Evolutionary conservation across 2,888 invertebrate genomes (phyloP), one percentile per base, ranked within the genome.

Genomic region (Tethea ocularis): DNA sequence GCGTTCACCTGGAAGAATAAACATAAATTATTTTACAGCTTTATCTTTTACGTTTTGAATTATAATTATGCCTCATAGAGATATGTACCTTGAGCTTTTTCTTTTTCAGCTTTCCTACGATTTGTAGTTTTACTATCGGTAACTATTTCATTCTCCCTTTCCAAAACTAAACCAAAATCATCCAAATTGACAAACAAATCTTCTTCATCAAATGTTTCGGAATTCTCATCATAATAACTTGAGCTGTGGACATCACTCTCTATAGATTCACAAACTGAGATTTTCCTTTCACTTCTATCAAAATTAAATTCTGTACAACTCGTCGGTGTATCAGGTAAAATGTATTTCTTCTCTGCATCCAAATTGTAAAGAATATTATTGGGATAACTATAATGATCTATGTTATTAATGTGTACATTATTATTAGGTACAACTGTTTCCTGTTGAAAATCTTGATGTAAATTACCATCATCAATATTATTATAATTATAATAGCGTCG

Each of bases 351-450:
- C 58, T 87, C 85, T 61, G 62, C 75, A 46, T 90, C 89, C 61
- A 93, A 74, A 70, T 91, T 91, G 41, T 87, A 86, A 2, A 92
- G 72, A 57, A 92, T 85, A 57, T 93, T 93, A 58, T 93, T 91
- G 0, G 92, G 91, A 68, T 93, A 93, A 62, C 92, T 93, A 57
- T 89, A 93, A 59, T 89, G 89, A 59, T 93, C 93, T 61, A 93
- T 63, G 67, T 85, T 93, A 62, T 83, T 79, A 2, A 84, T 60
- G 60, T 78, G 67, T 26, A 67, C 67, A 58, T 72, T 70, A 60
- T 62, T 73, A 60, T 74, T 75, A 56, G 75, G 66, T 33, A 78
- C 63, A 57, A 64, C 62, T 53, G 72, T 68, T 22, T 69, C 66
- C 66, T 68, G 69, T 51, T 63, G 71, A 57, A 75, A 65, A 59